These are phyloP conservation scores for Anoplius nigerrimus DNA, from an alignment of 2,888 invertebrate species.

Conservation along the genomic window DNA sequence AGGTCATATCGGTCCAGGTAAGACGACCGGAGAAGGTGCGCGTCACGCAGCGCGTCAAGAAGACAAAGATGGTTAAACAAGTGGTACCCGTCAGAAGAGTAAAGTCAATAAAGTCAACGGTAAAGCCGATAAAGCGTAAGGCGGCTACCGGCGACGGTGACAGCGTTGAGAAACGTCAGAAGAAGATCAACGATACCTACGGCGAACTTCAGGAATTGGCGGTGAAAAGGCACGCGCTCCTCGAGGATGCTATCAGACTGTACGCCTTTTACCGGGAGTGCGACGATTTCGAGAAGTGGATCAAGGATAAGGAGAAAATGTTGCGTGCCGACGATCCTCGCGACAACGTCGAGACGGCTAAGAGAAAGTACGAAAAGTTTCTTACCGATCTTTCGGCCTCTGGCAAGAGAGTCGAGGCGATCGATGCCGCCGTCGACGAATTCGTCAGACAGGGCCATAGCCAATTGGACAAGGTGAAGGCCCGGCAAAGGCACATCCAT, in stretches of 20 bases:
- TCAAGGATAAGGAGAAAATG: conserved; percentile 94
- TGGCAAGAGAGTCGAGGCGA: conserved; percentile 91
- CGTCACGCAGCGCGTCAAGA: conserved; percentile 90
- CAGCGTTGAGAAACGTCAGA: conserved; percentile 88
- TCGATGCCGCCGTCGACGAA: conserved; percentile 91
- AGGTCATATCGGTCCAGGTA: conserved; percentile 87
- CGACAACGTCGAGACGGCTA: conserved; percentile 94
- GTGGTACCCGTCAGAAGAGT: conserved; percentile 86
- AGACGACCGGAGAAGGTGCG: conserved; percentile 90
- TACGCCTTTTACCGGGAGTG: conserved; percentile 97
- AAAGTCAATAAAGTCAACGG: conserved; percentile 75
- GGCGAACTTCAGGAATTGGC: conserved; percentile 88
- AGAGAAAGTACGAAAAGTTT: conserved; percentile 97
- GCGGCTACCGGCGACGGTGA: conserved; percentile 79
- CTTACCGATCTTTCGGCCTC: conserved; percentile 96
- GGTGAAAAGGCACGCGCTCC: conserved; percentile 85
- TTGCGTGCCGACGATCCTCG: conserved; percentile 87
- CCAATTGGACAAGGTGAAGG: conserved; percentile 87
- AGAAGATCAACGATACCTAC: conserved; percentile 88
- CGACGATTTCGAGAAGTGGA: conserved; percentile 98
- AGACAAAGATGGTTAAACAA: conserved; percentile 91
- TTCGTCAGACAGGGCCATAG: conserved; percentile 91
- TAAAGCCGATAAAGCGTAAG: conserved; percentile 69
- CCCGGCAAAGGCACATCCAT: conserved; percentile 88
- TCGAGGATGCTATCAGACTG: conserved; percentile 94